Conservation (phyloP, 2,113 vertebrate genomes). For the Terrapene triunguis region DNA sequence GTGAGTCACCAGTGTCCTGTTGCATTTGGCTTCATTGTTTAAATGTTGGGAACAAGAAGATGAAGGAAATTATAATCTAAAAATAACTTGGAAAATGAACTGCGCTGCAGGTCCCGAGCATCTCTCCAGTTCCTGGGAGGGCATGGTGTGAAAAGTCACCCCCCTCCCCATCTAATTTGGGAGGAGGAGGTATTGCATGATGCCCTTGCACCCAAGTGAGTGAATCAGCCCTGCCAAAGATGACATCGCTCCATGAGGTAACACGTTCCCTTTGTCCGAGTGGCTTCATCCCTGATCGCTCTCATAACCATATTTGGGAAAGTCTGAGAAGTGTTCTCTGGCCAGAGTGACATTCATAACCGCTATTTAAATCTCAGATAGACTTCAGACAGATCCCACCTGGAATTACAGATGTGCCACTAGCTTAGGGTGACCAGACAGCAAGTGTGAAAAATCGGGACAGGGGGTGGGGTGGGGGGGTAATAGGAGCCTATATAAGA, state of each 20-base stretch:
- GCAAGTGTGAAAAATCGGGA: no score
- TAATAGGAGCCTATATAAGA: no score
- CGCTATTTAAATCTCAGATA: background rate
- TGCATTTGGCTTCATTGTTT: rapidly evolving
- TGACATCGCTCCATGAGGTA: slow-evolving; percentile 29
- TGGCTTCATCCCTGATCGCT: background rate
- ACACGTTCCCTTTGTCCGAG: background rate
- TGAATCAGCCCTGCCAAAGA: background rate
- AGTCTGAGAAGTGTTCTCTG: slow-evolving; percentile 4
- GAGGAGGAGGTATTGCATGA: background rate
- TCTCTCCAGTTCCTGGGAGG: background rate
- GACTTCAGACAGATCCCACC: slow-evolving; percentile 41
- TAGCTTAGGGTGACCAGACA: background rate
- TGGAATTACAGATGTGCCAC: background rate
- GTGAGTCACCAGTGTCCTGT: background rate
- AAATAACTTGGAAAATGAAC: background rate
- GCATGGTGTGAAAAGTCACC: background rate
- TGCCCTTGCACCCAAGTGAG: background rate
- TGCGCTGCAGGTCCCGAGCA: background rate
- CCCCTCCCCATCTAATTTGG: background rate
- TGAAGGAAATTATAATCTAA: background rate
- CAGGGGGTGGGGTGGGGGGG: no score
- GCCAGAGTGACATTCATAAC: background rate
- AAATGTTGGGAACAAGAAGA: background rate
- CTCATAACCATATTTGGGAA: slow-evolving; percentile 67